Evolutionary conservation across 2,797 vertebrate genomes (phyloP).

Genomic region (Hypotaenidia philippensis): DNA sequence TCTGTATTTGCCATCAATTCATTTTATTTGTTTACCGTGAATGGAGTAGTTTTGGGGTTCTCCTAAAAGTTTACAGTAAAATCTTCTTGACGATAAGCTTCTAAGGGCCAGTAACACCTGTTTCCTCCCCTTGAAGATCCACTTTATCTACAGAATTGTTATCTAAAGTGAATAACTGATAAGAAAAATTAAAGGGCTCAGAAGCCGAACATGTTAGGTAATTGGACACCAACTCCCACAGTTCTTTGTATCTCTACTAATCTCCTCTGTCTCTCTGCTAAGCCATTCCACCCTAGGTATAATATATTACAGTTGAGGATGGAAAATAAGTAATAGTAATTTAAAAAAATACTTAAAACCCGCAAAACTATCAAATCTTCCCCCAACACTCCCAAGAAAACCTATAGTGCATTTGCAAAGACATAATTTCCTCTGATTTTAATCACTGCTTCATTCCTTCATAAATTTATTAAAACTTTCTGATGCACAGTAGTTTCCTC

Average conservation of each 20-base stretch:
- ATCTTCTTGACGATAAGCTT: conserved; percentile 41
- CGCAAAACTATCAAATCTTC: neutral
- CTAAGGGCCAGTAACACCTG: conserved; percentile 44
- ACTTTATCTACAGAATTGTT: conserved; percentile 66
- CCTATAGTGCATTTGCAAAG: neutral
- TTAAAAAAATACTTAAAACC: neutral
- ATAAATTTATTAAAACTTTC: neutral
- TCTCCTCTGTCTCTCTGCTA: neutral
- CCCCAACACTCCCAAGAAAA: neutral
- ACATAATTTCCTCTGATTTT: neutral
- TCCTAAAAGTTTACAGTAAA: conserved; percentile 62
- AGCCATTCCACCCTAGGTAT: neutral
- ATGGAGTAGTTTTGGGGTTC: neutral
- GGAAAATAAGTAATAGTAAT: neutral
- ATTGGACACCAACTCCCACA: conserved; percentile 11
- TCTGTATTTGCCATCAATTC: neutral
- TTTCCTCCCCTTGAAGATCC: conserved; percentile 19
- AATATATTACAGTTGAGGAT: neutral
- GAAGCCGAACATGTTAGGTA: conserved; percentile 28
- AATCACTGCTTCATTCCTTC: neutral
- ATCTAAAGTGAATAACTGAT: conserved; percentile 68
- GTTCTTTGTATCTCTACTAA: neutral
- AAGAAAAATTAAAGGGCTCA: conserved; percentile 70
- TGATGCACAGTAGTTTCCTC: neutral
- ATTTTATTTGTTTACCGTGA: neutral